These are phyloP conservation scores for Neoascia interrupta DNA, from an alignment of 2,888 invertebrate species.

Conservation along the genomic window DNA sequence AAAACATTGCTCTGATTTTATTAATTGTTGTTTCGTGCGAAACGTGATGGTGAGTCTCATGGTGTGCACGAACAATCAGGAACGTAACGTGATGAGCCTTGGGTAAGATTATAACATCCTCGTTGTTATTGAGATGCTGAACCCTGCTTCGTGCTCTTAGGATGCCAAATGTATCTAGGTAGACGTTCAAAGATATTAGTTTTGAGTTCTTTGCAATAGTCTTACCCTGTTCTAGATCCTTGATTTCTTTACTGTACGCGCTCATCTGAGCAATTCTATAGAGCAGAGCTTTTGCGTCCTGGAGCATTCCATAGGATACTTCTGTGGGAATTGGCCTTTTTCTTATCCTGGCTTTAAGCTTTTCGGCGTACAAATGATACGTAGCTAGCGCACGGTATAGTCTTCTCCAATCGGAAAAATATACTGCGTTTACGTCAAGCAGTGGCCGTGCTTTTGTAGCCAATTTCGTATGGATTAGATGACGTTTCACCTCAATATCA, in stretches of 20 bases:
- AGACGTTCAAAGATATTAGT: slow-evolving; percentile 41
- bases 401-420: slow-evolving; percentile 33
- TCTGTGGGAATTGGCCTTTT: background rate
- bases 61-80: slow-evolving; percentile 33
- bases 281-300: slow-evolving; percentile 34
- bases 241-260: slow-evolving; percentile 44
- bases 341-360: background rate
- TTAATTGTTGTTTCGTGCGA: slow-evolving; percentile 55
- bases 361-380: slow-evolving; percentile 30
- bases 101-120: slow-evolving; percentile 17
- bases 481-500: background rate
- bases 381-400: slow-evolving; percentile 44
- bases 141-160: slow-evolving; percentile 39
- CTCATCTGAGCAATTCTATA: slow-evolving; percentile 27
- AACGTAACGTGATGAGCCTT: slow-evolving; percentile 44
- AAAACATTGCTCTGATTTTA: slow-evolving; percentile 52
- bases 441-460: background rate
- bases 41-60: slow-evolving; percentile 52
- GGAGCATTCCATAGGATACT: slow-evolving; percentile 10
- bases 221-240: slow-evolving; percentile 30
- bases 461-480: background rate
- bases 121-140: slow-evolving; percentile 40
- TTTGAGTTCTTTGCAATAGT: slow-evolving; percentile 26
- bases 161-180: slow-evolving; percentile 34
- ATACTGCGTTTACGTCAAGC: slow-evolving; percentile 8